These are phyloP conservation scores for Notothenia rossii DNA, from an alignment of 2,113 vertebrate species.

Conservation along the genomic window DNA sequence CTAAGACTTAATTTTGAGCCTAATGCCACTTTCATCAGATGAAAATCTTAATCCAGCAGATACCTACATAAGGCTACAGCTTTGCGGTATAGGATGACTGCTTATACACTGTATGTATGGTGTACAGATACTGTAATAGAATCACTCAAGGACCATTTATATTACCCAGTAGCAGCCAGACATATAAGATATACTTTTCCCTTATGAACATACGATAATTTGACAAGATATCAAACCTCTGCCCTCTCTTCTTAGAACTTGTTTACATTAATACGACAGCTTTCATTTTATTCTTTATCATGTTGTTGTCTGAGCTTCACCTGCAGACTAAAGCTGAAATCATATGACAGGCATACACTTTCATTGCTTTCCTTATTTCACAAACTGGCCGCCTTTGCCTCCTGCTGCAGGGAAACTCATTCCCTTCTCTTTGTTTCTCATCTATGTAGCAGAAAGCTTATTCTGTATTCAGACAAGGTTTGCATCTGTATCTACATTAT, in stretches of 20 bases:
- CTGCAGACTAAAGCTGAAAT: conserved; percentile 20
- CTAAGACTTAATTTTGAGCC: too few relatives aligned
- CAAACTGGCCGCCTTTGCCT: conserved; percentile 52
- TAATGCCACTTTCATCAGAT: too few relatives aligned
- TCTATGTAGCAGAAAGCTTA: conserved; percentile 41
- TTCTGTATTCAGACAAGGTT: conserved; percentile 36
- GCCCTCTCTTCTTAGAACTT: background rate
- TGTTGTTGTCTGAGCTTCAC: background rate
- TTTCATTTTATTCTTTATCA: background rate
- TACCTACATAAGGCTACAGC: too few relatives aligned
- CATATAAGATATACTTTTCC: conserved; percentile 6
- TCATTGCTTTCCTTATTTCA: conserved; percentile 41
- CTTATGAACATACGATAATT: background rate
- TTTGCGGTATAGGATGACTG: too few relatives aligned
- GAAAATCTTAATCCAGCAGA: too few relatives aligned
- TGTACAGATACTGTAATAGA: background rate
- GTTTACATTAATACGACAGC: background rate
- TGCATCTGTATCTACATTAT: conserved; percentile 48
- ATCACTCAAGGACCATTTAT: background rate
- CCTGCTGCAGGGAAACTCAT: conserved; percentile 32
- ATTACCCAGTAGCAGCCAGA: conserved; percentile 4
- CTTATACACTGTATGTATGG: background rate
- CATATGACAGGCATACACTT: conserved; percentile 46
- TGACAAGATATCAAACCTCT: conserved; percentile 13
- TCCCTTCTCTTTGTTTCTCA: conserved; percentile 38